These are phyloP conservation scores for Acanthosepion pharaonis DNA, from an alignment of 2,888 invertebrate genomes.

Conservation along the genomic window DNA sequence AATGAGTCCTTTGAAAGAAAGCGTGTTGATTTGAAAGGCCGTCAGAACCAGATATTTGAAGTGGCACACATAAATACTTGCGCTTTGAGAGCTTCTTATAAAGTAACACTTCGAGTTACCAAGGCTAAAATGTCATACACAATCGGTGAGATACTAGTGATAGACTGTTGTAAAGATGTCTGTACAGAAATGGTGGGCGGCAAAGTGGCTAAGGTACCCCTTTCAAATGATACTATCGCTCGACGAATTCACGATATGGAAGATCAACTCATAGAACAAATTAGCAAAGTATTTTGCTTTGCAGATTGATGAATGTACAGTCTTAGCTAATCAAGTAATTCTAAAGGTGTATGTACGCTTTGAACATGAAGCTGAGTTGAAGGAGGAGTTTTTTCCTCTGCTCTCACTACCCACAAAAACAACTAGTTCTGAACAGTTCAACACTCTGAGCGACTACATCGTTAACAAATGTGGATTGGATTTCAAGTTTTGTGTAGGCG, in stretches of 20 bases:
- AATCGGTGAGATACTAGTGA: constrained; percentile 37
- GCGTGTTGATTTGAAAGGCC: too few species aligned
- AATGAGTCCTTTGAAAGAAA: background rate
- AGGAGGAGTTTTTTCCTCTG: background rate
- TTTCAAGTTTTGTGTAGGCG: too few species aligned
- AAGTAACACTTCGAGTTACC: background rate
- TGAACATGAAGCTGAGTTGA: constrained; percentile 12
- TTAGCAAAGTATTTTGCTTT: constrained; percentile 35
- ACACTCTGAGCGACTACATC: too few species aligned
- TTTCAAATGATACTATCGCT: constrained; percentile 10
- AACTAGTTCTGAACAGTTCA: too few species aligned
- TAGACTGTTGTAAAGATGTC: constrained; percentile 40
- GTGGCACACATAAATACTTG: background rate
- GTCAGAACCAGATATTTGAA: background rate
- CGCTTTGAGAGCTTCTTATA: background rate
- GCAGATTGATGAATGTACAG: constrained; percentile 5
- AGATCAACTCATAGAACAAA: too few species aligned
- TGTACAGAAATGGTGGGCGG: background rate
- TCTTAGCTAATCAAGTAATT: background rate
- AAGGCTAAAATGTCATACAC: background rate
- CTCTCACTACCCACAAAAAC: background rate
- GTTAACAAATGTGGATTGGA: too few species aligned
- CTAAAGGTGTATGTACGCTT: constrained; percentile 20
- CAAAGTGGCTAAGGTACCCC: background rate
- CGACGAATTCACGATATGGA: too few species aligned